A percentile compares a stretch with the other conserved stretches of the same genome.
Evolutionary conservation across 1,140 invertebrate genomes (phyloP).

Genomic region (Leptinotarsa defecta): DNA sequence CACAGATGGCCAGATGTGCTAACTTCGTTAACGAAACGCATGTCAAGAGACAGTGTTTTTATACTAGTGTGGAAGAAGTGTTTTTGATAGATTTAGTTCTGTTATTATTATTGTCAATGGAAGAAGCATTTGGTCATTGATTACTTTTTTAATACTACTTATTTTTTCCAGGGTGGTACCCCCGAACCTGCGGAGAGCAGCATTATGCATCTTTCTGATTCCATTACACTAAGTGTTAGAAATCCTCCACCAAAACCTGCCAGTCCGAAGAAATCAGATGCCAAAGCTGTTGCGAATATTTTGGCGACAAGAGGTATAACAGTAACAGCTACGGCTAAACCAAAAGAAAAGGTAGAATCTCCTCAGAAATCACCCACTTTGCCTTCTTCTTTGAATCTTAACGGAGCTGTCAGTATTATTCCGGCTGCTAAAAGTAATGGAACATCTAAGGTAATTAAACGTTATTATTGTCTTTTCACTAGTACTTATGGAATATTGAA

Average conservation of each 20-base stretch:
- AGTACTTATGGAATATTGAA: no score
- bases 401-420: constrained; percentile 74
- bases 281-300: constrained; percentile 74
- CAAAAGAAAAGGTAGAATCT: constrained; percentile 43
- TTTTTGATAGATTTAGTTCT: no score
- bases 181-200: constrained; percentile 57
- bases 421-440: constrained; percentile 52
- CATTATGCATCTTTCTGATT: constrained; percentile 66
- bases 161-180: constrained; percentile 42
- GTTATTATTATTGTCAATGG: no score
- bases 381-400: constrained; percentile 67
- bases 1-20: no score
- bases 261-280: constrained; percentile 65
- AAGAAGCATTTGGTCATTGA: no score
- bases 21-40: no score
- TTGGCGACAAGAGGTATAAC: constrained; percentile 76
- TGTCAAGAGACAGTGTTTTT: no score
- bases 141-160: background rate
- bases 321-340: constrained; percentile 63
- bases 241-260: constrained; percentile 50
- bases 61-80: no score
- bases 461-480: no score
- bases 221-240: constrained; percentile 70
- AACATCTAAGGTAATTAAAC: constrained; percentile 34
- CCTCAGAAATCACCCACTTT: constrained; percentile 45